A percentile compares a stretch with the other conserved stretches of the same genome.
Evolutionary conservation across 1,140 invertebrate species (phyloP).

Genomic region (Neotoxoptera formosana): DNA sequence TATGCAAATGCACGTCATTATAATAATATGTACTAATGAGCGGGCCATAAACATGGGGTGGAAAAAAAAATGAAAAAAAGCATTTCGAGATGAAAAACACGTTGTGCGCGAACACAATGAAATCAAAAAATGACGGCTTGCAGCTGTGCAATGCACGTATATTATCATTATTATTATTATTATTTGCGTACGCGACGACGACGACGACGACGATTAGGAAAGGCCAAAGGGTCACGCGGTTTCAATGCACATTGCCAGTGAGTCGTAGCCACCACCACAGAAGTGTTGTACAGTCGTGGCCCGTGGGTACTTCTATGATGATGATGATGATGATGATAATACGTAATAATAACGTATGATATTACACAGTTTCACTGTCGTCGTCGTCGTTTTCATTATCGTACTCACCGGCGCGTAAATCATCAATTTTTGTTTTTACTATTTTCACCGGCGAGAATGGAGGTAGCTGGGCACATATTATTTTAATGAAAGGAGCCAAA

Average conservation of each 20-base stretch:
- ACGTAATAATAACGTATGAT: neutral
- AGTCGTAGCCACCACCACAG: neutral
- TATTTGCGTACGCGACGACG: neutral
- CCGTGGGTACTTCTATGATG: neutral
- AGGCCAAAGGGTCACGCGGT: neutral
- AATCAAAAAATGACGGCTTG: neutral
- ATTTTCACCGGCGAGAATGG: neutral
- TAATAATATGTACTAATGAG: constrained; percentile 25
- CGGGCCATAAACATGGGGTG: neutral
- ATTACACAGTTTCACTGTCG: neutral
- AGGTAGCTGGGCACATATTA: neutral
- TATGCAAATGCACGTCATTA: neutral
- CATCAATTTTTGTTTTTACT: constrained; percentile 13
- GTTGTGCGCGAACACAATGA: constrained; percentile 31
- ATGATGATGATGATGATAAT: too few relatives aligned
- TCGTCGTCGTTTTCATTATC: neutral
- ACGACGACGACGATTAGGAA: neutral
- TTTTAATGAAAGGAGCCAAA: neutral
- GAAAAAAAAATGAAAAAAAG: neutral
- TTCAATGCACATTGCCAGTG: neutral
- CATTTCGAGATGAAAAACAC: constrained; percentile 17
- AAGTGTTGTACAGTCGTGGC: neutral
- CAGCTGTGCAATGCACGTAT: neutral
- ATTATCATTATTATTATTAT: neutral
- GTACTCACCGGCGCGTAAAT: neutral